Evolutionary conservation across 1,140 invertebrate species (phyloP).

Genomic region (Antheraea mylitta): DNA sequence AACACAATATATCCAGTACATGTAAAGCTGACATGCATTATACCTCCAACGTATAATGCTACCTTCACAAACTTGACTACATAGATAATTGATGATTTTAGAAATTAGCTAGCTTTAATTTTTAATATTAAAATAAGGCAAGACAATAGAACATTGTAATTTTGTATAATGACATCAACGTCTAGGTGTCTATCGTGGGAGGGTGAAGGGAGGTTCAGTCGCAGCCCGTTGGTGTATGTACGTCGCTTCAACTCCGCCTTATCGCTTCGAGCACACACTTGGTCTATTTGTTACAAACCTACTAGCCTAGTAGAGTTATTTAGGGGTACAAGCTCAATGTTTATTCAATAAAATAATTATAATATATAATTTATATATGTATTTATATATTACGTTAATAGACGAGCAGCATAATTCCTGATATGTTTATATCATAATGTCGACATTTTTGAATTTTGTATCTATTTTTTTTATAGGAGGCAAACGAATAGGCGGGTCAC

Average conservation of each 20-base stretch:
- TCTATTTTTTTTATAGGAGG: too few species aligned
- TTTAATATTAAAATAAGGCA: not conserved
- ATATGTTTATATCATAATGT: too few species aligned
- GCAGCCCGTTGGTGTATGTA: conserved; percentile 26
- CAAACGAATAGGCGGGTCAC: too few species aligned
- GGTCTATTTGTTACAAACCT: conserved; percentile 65
- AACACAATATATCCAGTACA: too few species aligned
- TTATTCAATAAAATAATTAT: not conserved
- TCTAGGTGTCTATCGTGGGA: conserved; percentile 29
- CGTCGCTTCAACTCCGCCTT: conserved; percentile 49
- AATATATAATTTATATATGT: not conserved
- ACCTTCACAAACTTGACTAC: not conserved
- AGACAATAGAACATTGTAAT: conserved; percentile 51
- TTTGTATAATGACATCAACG: conserved; percentile 41
- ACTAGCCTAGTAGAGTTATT: conserved; percentile 35
- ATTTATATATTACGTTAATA: too few species aligned
- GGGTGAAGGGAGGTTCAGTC: conserved; percentile 20
- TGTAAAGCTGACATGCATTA: too few species aligned
- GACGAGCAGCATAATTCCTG: too few species aligned
- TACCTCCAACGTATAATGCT: too few species aligned
- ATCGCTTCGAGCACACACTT: conserved; percentile 62
- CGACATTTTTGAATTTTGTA: too few species aligned
- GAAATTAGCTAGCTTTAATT: not conserved
- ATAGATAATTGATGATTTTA: not conserved
- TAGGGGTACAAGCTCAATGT: not conserved